Evolutionary conservation across 2,113 vertebrate species (phyloP), one percentile per base, ranked within the genome.

Genomic region (Argyrosomus japonicus): DNA sequence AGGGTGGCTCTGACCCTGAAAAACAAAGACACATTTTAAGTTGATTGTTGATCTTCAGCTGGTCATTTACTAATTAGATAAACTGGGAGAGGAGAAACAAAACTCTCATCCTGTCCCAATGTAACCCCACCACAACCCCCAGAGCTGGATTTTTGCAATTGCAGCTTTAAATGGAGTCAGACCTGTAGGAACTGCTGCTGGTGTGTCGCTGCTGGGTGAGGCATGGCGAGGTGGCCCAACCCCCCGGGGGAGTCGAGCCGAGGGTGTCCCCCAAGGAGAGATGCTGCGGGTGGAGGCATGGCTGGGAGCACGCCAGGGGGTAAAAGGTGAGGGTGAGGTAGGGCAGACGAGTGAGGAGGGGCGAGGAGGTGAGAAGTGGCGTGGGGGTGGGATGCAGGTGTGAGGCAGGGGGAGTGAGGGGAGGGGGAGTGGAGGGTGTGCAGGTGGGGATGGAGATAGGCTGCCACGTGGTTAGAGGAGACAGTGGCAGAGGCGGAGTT

Each of bases 361-460:
- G 96, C 87, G 3, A 98, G 92, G 74, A 98, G 94, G 88, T 98
- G 97, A 51, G 97, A 95, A 73, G 97, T 92, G 75, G 96, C 73
- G 1, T 92, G 96, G 81, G 97, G 96, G 93, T 98, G 97, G 57
- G 95, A 92, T 1, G 94, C 93, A 56, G 97, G 94, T 86, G 96
- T 96, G 86, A 99, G 95, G 94, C 97, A 99, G 56, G 97, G 95
- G 90, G 97, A 95, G 73, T 99, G 97, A 58, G 97, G 96, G 75
- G 98, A 96, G 57, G 96, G 80, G 8, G 92, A 95, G 93, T 98
- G 97, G 87, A 98, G 95, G 70, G 96, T 90, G 93, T 97, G 98
- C 83, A 96, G 96, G 94, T 99, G 98, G 75, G 97, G 97, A 89
- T 97, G 97, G 88, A 99, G 95, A 82, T 97, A 99, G 48, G 97